Percentiles rank a stretch among this genome's conserved stretches.
phyloP scores from a whole-genome alignment of 2,113 vertebrate species.

The Lonchura striata region DNA sequence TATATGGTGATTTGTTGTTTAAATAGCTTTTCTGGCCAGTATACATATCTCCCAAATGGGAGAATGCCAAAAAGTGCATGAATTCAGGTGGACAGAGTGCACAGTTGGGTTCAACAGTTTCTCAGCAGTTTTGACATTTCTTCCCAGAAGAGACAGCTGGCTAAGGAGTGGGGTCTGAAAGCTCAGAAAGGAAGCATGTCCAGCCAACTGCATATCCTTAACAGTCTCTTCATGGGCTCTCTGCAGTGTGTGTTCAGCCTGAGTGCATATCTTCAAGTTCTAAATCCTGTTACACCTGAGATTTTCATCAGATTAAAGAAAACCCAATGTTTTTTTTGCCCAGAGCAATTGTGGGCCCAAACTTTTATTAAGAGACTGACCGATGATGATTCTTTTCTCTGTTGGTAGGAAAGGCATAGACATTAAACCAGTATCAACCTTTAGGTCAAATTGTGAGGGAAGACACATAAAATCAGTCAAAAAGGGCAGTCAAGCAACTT shows the following conservation, averaged over 20 bases:
- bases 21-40: not conserved
- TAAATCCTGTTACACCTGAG: not conserved
- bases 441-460: not conserved
- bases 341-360: not conserved
- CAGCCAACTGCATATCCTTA: not conserved
- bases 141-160: not conserved
- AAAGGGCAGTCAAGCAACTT: not conserved
- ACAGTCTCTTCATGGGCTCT: not conserved
- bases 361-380: not conserved
- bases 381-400: not conserved
- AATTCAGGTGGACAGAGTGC: not conserved
- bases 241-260: not conserved
- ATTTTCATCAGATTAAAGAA: not conserved
- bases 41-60: not conserved
- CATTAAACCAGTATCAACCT: not conserved
- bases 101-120: not conserved
- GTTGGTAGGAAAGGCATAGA: not conserved
- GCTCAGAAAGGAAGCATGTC: not conserved
- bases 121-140: not conserved
- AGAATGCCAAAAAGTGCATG: not conserved
- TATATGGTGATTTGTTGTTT: not conserved
- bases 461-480: not conserved
- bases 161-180: not conserved
- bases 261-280: not conserved
- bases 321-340: not conserved